phyloP scores from a whole-genome alignment of 1,140 invertebrate genomes.

The Cecropterus lyciades region DNA sequence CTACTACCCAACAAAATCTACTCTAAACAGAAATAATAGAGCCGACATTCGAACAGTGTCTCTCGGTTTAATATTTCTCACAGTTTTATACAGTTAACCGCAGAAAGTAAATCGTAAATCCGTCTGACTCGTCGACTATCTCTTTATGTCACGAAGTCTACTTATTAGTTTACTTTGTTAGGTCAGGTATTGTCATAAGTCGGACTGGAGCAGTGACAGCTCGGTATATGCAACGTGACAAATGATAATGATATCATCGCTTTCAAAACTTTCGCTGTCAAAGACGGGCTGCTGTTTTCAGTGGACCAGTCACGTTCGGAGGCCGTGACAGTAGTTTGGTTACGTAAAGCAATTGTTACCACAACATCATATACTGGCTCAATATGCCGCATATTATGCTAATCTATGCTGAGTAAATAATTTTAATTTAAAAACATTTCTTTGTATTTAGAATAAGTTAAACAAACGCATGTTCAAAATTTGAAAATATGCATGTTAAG shows the following conservation, averaged over 20 bases:
- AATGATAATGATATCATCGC: constrained; percentile 42
- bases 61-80: constrained; percentile 30
- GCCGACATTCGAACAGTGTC: constrained; percentile 18
- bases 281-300: constrained; percentile 51
- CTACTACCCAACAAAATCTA: constrained; percentile 15
- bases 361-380: too few species aligned
- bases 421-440: too few species aligned
- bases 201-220: constrained; percentile 33
- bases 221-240: constrained; percentile 44
- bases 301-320: constrained; percentile 46
- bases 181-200: constrained; percentile 17
- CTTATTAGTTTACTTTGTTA: constrained; percentile 40
- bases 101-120: constrained; percentile 60
- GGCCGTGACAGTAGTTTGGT: not conserved
- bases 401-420: too few species aligned
- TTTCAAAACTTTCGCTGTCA: constrained; percentile 64
- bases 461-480: too few species aligned
- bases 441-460: too few species aligned
- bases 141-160: constrained; percentile 50
- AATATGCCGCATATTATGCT: too few species aligned
- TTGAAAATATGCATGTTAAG: too few species aligned
- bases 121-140: constrained; percentile 38
- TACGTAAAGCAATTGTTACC: not conserved
- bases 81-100: constrained; percentile 52
- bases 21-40: constrained; percentile 19